Evolutionary conservation across 2,888 invertebrate genomes (phyloP), one percentile per base, ranked within the genome.

Genomic region (Rotaria macrura): DNA sequence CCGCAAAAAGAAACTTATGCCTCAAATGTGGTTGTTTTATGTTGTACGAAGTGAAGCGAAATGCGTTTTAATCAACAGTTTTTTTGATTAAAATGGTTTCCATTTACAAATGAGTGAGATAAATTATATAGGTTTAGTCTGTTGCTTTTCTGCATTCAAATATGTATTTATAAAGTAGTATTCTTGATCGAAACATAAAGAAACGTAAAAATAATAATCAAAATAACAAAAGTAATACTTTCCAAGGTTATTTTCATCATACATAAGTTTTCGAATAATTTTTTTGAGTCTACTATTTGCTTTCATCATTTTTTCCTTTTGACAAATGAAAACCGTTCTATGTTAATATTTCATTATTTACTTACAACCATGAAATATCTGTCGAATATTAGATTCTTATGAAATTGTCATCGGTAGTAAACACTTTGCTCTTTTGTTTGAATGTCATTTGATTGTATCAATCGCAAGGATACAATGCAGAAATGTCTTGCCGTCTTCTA

Each of bases 321-420:
- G 14, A 12, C 4, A 34, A 65, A 65, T 65, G 65, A 65, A 65
- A 65, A 65, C 17, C n/a, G 12, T 34, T n/a, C 34, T 65, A 29
- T 65, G 65, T 65, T 65, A 65, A 65, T 65, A 65, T 65, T 34
- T 65, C 34, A 65, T 65, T 65, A 65, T 65, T 65, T 65, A 65
- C 65, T 65, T 65, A 34, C 34, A 12, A 65, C 17, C 2, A 65
- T 29, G 29, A 34, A 65, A 65, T 65, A 14, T 34, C 29, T 34
- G 34, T 65, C n/a, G 14, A 34, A 65, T 34, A 34, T 17, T 65
- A 34, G 14, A 12, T 2, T n/a, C n/a, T 55, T 29, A 2, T 65
- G 34, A 65, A 65, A 10, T 34, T 12, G 29, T 55, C 29, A 29
- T 29, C n/a, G 14, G 29, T 65, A 3, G 65, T 17, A 65, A 65